These are phyloP conservation scores for Tarsius wallacei DNA, from an alignment of 2,797 vertebrate genomes.

Conservation along the genomic window DNA sequence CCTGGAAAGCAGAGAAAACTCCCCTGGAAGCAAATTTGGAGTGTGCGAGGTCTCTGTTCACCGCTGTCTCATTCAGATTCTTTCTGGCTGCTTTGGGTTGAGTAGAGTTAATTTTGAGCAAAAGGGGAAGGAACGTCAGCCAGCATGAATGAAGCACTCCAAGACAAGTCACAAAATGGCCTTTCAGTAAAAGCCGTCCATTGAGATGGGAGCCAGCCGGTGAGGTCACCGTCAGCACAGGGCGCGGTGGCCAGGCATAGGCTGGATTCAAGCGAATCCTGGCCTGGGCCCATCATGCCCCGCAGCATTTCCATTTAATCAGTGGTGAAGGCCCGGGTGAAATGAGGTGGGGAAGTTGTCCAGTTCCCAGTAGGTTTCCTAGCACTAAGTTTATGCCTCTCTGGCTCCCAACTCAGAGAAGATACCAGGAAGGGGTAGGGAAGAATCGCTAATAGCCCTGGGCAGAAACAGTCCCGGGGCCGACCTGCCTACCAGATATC, in stretches of 20 bases:
- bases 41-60: not conserved
- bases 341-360: conserved; percentile 48
- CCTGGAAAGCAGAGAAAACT: conserved; percentile 67
- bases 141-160: conserved; percentile 69
- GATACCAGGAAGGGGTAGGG: conserved; percentile 60
- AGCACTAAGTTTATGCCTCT: conserved; percentile 55
- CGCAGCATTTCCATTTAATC: conserved; percentile 83
- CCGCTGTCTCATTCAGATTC: not conserved
- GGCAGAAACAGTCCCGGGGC: not conserved
- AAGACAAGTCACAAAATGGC: conserved; percentile 78
- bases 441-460: not conserved
- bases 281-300: conserved; percentile 67
- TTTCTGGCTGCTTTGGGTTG: not conserved
- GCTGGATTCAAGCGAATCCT: conserved; percentile 66
- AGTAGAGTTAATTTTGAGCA: conserved; percentile 74
- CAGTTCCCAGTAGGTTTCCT: conserved; percentile 73
- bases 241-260: conserved; percentile 50
- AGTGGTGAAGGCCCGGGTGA: conserved; percentile 58
- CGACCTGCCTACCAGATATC: not conserved
- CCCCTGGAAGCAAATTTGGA: not conserved
- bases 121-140: conserved; percentile 17
- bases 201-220: conserved; percentile 76
- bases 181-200: conserved; percentile 79
- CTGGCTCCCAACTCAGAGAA: conserved; percentile 41
- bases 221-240: conserved; percentile 77